Conservation (phyloP, 1,140 invertebrate genomes). For the Anagrus nilaparvatae region DNA sequence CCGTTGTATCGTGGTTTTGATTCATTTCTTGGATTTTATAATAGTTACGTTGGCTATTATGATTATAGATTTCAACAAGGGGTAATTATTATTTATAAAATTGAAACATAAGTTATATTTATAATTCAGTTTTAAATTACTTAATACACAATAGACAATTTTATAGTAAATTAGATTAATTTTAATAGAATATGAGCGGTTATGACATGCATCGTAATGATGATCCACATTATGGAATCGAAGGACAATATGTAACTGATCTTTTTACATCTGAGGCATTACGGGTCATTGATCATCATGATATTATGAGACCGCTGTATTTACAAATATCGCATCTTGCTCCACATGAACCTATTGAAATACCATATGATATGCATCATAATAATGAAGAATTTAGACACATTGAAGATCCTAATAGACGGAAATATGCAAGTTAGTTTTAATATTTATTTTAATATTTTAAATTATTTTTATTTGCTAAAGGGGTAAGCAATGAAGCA, state of each 20-base stretch:
- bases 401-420: conserved; percentile 52
- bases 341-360: conserved; percentile 51
- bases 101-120: too few species aligned
- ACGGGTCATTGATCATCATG: conserved; percentile 47
- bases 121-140: too few species aligned
- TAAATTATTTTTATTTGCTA: too few species aligned
- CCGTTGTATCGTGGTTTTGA: conserved; percentile 56
- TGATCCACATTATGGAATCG: conserved; percentile 47
- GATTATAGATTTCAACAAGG: conserved; percentile 45
- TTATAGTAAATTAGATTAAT: too few species aligned
- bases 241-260: conserved; percentile 59
- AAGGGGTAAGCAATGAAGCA: too few species aligned
- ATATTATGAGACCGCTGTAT: conserved; percentile 51
- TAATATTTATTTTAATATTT: too few species aligned
- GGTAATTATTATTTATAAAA: conserved; percentile 25
- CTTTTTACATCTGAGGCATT: conserved; percentile 56
- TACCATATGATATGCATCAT: conserved; percentile 50
- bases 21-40: conserved; percentile 54
- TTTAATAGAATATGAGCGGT: conserved; percentile 40
- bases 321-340: conserved; percentile 59
- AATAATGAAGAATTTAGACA: conserved; percentile 52
- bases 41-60: conserved; percentile 53
- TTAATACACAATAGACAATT: too few species aligned
- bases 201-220: conserved; percentile 47
- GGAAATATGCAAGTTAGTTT: conserved; percentile 54